A percentile compares a stretch with the other conserved stretches of the same genome.
These are phyloP conservation scores for Scarus forsteni DNA, from an alignment of 2,797 vertebrate genomes.

Conservation along the genomic window DNA sequence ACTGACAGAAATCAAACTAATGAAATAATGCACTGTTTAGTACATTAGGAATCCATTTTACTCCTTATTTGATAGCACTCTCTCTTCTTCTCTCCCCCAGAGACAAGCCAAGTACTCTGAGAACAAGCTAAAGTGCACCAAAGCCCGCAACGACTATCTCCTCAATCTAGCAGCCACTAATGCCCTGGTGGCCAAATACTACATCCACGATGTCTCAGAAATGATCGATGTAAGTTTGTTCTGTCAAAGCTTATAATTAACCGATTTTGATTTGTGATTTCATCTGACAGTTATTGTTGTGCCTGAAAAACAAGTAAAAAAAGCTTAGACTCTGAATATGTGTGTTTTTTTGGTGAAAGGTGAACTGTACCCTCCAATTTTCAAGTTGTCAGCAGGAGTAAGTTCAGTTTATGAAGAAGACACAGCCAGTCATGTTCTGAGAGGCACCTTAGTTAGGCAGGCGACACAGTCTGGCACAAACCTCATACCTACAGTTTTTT, in stretches of 20 bases:
- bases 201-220: slow-evolving; percentile 97
- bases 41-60: slow-evolving; percentile 49
- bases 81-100: slow-evolving; percentile 74
- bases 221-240: slow-evolving; percentile 93
- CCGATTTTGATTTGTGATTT: too few relatives aligned
- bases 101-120: slow-evolving; percentile 99
- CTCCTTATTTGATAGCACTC: slow-evolving; percentile 44
- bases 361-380: too few relatives aligned
- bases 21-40: slow-evolving; percentile 43
- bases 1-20: slow-evolving; percentile 36
- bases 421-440: too few relatives aligned
- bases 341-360: too few relatives aligned
- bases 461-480: too few relatives aligned
- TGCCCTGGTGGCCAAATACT: slow-evolving; percentile 95
- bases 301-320: too few relatives aligned
- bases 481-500: too few relatives aligned
- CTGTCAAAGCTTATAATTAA: neutral
- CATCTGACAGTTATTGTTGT: too few relatives aligned
- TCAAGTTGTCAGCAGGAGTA: too few relatives aligned
- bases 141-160: slow-evolving; percentile 97
- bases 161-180: slow-evolving; percentile 96
- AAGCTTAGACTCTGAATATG: too few relatives aligned
- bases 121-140: slow-evolving; percentile 99
- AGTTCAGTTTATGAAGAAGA: too few relatives aligned
- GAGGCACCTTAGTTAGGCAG: too few relatives aligned